phyloP scores from a whole-genome alignment of 2,888 invertebrate species.

The Phengaris arion region DNA sequence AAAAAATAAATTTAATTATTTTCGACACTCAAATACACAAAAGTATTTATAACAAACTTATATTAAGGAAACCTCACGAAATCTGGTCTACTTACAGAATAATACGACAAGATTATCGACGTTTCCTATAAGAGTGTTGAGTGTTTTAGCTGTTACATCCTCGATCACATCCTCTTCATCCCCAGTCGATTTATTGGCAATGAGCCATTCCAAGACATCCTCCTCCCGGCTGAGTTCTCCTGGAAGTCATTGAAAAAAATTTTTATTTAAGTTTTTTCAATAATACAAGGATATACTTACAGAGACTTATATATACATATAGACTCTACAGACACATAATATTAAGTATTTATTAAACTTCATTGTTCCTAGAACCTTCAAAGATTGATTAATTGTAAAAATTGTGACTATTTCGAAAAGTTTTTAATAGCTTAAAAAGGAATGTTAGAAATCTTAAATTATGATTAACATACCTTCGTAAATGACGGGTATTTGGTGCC shows the following conservation, averaged over 20 bases:
- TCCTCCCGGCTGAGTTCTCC: constrained; percentile 94
- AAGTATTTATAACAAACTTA: not conserved
- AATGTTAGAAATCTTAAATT: constrained; percentile 47
- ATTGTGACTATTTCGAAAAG: too few species aligned
- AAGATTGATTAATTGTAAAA: too few species aligned
- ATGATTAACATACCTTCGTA: constrained; percentile 88
- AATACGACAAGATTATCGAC: constrained; percentile 95
- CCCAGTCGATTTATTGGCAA: constrained; percentile 94
- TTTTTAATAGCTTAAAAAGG: too few species aligned
- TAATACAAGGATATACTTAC: not conserved
- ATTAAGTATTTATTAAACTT: too few species aligned
- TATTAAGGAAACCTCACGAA: not conserved
- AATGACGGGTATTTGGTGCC: constrained; percentile 95
- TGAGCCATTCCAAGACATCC: constrained; percentile 95
- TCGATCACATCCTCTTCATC: constrained; percentile 97
- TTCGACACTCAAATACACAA: not conserved
- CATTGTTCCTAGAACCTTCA: too few species aligned
- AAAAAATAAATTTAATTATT: not conserved
- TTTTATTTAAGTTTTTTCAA: not conserved
- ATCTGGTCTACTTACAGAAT: constrained; percentile 85
- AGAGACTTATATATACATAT: too few species aligned
- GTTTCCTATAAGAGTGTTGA: constrained; percentile 91
- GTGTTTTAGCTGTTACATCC: constrained; percentile 94
- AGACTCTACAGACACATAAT: too few species aligned
- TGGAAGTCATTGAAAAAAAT: constrained; percentile 43